Evolutionary conservation across 1,140 invertebrate genomes (phyloP), one percentile per base, ranked within the genome.

Genomic region (Drosophila simulans): DNA sequence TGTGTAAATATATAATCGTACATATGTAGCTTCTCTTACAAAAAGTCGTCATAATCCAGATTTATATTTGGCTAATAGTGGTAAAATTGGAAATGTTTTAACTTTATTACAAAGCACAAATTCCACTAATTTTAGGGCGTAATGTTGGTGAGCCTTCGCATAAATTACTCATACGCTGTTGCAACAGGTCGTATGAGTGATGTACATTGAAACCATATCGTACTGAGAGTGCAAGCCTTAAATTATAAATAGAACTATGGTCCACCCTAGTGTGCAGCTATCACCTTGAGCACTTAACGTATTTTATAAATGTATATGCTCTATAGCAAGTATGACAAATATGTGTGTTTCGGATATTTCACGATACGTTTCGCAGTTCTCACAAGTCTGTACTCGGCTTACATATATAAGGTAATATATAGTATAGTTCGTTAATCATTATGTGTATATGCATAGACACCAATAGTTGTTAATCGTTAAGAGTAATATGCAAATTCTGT

Each of bases 341-440:
- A 76, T 76, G 72, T 76, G 54, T 63, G 42, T 53, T 66, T 76
- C 39, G 59, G 59, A 75, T 75, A 75, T 75, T 76, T 53, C 58
- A 75, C 71, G 71, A 75, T 80, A 71, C 72, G 65, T 77, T 81
- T 76, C 56, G 60, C 56, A 45, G 54, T 80, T 80, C 56, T 74
- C 72, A 70, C 42, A 86, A 86, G 82, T 86, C 83, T 86, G 80
- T 90, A 90, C 75, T 90, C 81, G 82, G 57, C 77, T 86, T 70
- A 40, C 39, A 52, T 48, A 49, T 70, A 71, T 42, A 45, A 71
- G 68, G 63, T 76, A 77, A 58, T 70, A 60, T 56, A 65, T 66
- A 57, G 72, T 75, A 65, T 76, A 74, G 68, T 80, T 89, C 63
- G 54, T 25, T 63, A 64, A 49, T 65, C 59, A 42, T 56, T 57